Base-by-base conservation (phyloP, 2,888 invertebrate species). In the Coecobrya sp. region DNA sequence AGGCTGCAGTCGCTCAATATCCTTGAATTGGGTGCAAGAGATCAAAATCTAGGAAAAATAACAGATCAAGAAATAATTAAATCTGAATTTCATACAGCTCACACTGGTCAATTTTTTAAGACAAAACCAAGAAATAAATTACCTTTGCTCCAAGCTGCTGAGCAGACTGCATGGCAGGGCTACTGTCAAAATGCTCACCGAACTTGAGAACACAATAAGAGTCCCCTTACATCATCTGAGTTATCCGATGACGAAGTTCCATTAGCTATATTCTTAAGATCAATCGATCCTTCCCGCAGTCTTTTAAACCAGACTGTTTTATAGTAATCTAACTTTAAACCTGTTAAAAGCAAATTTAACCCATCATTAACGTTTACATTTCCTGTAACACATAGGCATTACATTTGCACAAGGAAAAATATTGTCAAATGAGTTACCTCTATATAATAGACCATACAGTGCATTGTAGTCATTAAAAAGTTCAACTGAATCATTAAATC, bases 251-350 rank as follows among this genome's bases (percentile, higher is more conserved):
- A 94, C 45, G 93, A 92, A 25, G 94, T 94, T 93, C 95, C 95
- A 85, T 95, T 95, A 11, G 95, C 92, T 86, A 95, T 94, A 93
- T 94, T 94, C 87, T 93, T 90, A 59, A 95, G 88, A 86, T 95
- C 95, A 93, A 95, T 95, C 10, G 95, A 94, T 25, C 95, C 95
- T 93, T 95, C 95, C 52, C 95, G 92, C 22, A 96, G 95, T 93
- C 96, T 98, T 89, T 97, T 97, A 94, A 98, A 97, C 97, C 98
- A 98, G 89, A 97, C 97, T 94, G 98, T 98, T 96, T 98, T 98
- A 95, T 98, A 98, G 4, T 98, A 97, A 95, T 98, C 98, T 95
- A 99, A 96, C 96, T 98, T 98, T 95, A 97, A 93, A 89, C 94
- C 95, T 95, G 79, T 10, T 70, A 19, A 36, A n/a, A n/a, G n/a